Conservation (phyloP, 2,113 vertebrate species). For the Coryphaenoides rupestris region DNA sequence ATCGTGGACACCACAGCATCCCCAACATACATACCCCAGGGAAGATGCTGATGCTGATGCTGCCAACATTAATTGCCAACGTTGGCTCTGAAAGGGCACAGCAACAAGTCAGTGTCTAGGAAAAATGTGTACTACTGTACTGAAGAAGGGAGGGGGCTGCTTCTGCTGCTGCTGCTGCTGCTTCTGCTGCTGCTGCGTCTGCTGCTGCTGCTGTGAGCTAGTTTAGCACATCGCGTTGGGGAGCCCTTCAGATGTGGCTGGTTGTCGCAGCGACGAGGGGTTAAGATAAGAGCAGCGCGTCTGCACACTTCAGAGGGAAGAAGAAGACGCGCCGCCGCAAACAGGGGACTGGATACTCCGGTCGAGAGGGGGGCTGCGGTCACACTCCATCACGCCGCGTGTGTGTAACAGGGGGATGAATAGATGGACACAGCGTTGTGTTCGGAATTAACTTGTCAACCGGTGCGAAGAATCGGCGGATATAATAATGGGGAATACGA, state of each 20-base stretch:
- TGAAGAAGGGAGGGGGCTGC: slow-evolving; percentile 20
- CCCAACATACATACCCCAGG: no score
- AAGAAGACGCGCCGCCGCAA: slow-evolving; percentile 32
- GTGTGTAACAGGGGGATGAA: slow-evolving; percentile 38
- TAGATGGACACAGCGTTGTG: slow-evolving; percentile 63
- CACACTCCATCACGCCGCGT: slow-evolving; percentile 6
- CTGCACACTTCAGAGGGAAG: slow-evolving; percentile 26
- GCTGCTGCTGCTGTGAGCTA: slow-evolving; percentile 43
- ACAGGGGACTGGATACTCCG: slow-evolving; percentile 5
- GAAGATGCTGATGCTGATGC: not conserved
- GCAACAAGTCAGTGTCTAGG: slow-evolving; percentile 61
- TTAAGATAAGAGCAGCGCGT: slow-evolving; percentile 62
- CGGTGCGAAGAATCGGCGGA: slow-evolving; percentile 55
- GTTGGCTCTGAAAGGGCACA: slow-evolving; percentile 19
- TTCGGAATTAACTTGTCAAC: slow-evolving; percentile 67
- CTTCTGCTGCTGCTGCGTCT: slow-evolving; percentile 67
- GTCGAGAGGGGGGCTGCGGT: slow-evolving; percentile 19
- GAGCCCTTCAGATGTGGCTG: slow-evolving; percentile 57
- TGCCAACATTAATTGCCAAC: slow-evolving; percentile 1
- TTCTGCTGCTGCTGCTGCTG: slow-evolving; percentile 60
- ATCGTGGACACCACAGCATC: no score
- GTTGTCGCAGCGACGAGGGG: slow-evolving; percentile 50
- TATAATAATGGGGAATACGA: slow-evolving; percentile 77
- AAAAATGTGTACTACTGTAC: no score
- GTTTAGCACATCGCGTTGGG: slow-evolving; percentile 43